These are phyloP conservation scores for Bunonema sp. DNA, from an alignment of 2,888 invertebrate species.

Conservation along the genomic window DNA sequence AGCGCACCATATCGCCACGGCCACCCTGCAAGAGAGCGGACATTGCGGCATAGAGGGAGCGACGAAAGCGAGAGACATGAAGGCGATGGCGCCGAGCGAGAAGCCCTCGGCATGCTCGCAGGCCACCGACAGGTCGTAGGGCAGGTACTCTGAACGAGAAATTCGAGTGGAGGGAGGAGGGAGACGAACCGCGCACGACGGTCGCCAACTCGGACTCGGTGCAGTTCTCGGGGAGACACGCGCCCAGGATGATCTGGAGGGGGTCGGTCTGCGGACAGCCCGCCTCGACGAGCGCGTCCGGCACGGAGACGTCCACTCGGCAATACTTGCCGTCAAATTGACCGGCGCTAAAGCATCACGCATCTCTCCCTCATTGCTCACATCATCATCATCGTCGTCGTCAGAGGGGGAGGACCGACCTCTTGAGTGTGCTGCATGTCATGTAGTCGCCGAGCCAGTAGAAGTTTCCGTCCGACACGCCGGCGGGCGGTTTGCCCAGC, in stretches of 20 bases:
- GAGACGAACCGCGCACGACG: too few species aligned
- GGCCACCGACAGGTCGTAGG: too few species aligned
- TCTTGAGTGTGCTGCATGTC: constrained; percentile 28
- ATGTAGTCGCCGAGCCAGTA: constrained; percentile 45
- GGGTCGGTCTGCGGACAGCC: constrained; percentile 29
- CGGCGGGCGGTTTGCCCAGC: constrained; percentile 41
- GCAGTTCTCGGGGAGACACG: constrained; percentile 33
- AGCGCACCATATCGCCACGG: too few species aligned
- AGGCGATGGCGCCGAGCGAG: too few species aligned
- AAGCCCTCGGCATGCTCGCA: too few species aligned
- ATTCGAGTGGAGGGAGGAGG: too few species aligned
- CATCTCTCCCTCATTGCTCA: not conserved
- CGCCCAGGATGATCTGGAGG: constrained; percentile 32
- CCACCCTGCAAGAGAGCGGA: too few species aligned
- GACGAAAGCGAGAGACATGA: too few species aligned
- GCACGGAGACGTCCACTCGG: constrained; percentile 18
- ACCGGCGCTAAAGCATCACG: constrained; percentile 9
- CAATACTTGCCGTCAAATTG: constrained; percentile 37
- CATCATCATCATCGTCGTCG: not conserved
- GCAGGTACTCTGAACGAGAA: too few species aligned
- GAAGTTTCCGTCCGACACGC: constrained; percentile 44
- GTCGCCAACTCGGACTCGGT: constrained; percentile 13
- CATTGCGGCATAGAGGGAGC: too few species aligned
- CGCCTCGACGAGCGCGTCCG: constrained; percentile 17
- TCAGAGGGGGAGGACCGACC: constrained; percentile 6